Base-by-base conservation (phyloP, 2,113 vertebrate species). In the Cynoglossus semilaevis region DNA sequence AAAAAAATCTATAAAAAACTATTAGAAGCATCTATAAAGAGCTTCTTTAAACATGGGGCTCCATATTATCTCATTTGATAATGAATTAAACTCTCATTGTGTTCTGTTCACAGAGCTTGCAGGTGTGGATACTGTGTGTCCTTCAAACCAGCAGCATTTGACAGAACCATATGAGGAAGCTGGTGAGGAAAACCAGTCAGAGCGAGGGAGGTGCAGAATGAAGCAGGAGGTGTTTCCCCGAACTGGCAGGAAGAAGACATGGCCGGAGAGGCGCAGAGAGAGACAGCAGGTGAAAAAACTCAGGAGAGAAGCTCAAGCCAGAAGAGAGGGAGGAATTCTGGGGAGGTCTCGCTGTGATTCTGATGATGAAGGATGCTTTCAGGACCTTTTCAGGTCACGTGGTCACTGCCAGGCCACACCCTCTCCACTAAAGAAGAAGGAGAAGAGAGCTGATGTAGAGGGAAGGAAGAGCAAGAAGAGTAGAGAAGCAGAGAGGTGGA, bases 231-330 rank as follows among this genome's bases (percentile, higher is more conserved):
- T 15, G 0, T 54, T 13, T 2, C 43, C 41, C 15, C 58, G 14
- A 37, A 22, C 18, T n/a, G 45, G 42, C 53, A 75, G 38, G 63
- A 72, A 17, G 46, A 83, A 83, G 51, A 88, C 71, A 1, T 87
- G 82, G 79, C 84, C 82, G 7, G 80, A 86, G 53, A 77, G 60
- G 36, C 51, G 76, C 15, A 70, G 66, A 58, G 83, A 89, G 50
- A 76, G 80, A 49, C 71, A 52, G 50, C 76, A 84, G 65, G 67
- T 82, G 37, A 89, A 87, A 78, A 80, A 40, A 38, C 72, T 82
- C 15, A 84, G 83, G 70, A 85, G 74, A 53, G 69, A 84, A 52
- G 78, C 80, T 54, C 81, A 83, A 44, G 68, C 73, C 43, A 66
- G 51, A 41, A 63, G 70, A 12, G 74, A 80, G 51, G 74, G 76